A percentile compares a stretch with the other conserved stretches of the same genome.
phyloP scores from a whole-genome alignment of 1,140 invertebrate species.

The Eumeta japonica region DNA sequence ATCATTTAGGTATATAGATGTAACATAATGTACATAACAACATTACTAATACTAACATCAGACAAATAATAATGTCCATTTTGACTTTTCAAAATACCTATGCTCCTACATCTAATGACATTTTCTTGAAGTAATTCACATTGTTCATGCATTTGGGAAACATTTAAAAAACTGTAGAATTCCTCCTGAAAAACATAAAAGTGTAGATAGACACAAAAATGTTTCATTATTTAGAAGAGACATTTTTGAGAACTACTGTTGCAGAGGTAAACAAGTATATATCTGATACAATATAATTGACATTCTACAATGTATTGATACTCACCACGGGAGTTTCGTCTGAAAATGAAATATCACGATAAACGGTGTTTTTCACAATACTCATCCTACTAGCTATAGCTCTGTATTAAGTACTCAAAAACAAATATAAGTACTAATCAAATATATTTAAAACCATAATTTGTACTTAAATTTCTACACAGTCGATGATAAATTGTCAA shows the following conservation, averaged over 20 bases:
- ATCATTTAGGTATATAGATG: too few relatives aligned
- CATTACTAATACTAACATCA: slow-evolving; percentile 28
- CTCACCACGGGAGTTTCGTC: slow-evolving; percentile 18
- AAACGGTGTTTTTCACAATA: slow-evolving; percentile 13
- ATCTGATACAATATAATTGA: neutral
- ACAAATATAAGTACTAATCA: too few relatives aligned
- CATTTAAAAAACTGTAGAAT: slow-evolving; percentile 21
- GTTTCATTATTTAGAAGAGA: too few relatives aligned
- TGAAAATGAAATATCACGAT: slow-evolving; percentile 21
- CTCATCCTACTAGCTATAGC: too few relatives aligned
- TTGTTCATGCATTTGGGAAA: slow-evolving; percentile 4
- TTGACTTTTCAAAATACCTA: slow-evolving; percentile 32
- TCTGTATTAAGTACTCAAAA: too few relatives aligned
- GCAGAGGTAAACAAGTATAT: slow-evolving; percentile 7
- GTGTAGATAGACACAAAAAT: too few relatives aligned
- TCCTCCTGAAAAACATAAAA: slow-evolving; percentile 22
- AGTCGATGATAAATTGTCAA: too few relatives aligned
- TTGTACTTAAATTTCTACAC: too few relatives aligned
- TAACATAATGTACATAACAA: too few relatives aligned
- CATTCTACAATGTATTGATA: neutral
- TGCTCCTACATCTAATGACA: slow-evolving; percentile 25
- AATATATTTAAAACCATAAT: too few relatives aligned
- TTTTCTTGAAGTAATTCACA: slow-evolving; percentile 16
- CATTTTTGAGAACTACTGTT: too few relatives aligned
- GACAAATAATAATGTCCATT: slow-evolving; percentile 29